Evolutionary conservation across 2,113 vertebrate genomes (phyloP).

Genomic region (Cavia porcellus): DNA sequence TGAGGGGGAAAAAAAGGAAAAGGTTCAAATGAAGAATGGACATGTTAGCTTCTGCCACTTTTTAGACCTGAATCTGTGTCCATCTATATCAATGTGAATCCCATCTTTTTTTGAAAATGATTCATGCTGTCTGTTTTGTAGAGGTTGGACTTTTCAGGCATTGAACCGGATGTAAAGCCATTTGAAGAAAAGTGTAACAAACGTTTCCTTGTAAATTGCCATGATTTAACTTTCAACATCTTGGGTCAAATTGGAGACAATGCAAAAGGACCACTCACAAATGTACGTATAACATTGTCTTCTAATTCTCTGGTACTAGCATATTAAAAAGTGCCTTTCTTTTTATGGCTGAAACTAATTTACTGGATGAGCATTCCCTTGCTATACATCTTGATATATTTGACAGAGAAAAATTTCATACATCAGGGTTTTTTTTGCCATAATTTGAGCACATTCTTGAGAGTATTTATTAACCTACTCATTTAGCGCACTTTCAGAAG

Average conservation of each 20-base stretch:
- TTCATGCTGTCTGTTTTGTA: constrained; percentile 83
- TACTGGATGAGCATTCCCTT: not conserved
- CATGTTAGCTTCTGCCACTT: not conserved
- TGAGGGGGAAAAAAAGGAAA: not conserved
- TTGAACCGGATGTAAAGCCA: constrained; percentile 96
- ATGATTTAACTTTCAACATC: constrained; percentile 95
- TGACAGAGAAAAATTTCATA: constrained; percentile 39
- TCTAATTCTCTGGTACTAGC: not conserved
- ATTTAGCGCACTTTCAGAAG: constrained; percentile 9
- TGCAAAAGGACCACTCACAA: constrained; percentile 91
- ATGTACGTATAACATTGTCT: constrained; percentile 88
- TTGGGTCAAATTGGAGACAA: constrained; percentile 93
- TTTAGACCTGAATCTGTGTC: not conserved
- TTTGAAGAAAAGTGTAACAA: constrained; percentile 96
- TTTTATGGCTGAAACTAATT: not conserved
- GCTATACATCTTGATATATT: constrained; percentile 17
- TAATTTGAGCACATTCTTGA: constrained; percentile 14
- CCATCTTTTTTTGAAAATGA: constrained; percentile 58
- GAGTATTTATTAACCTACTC: not conserved
- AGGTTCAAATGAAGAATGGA: constrained; percentile 18
- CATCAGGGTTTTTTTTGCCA: constrained; percentile 17
- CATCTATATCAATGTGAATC: not conserved
- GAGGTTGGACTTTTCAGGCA: constrained; percentile 97
- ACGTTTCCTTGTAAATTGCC: constrained; percentile 94
- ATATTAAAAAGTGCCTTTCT: not conserved